Evolutionary conservation across 1,140 invertebrate genomes (phyloP).

Genomic region (Argopecten irradians): DNA sequence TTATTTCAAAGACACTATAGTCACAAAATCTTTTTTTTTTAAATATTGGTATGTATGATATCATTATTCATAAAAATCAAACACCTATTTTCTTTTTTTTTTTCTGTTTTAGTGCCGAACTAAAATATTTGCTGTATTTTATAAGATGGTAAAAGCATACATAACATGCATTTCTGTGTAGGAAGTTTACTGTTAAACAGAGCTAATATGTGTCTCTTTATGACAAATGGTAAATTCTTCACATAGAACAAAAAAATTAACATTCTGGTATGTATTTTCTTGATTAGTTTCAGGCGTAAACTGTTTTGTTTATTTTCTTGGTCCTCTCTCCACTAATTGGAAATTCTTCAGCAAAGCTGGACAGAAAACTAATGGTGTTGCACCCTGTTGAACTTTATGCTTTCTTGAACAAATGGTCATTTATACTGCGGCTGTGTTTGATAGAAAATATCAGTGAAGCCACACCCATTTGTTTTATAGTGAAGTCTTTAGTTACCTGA

Average conservation of each 20-base stretch:
- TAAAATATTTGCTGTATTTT: too few species aligned
- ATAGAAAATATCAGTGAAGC: background rate
- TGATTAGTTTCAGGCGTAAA: background rate
- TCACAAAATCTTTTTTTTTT: too few species aligned
- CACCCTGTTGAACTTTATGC: background rate
- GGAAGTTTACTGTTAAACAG: too few species aligned
- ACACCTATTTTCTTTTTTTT: too few species aligned
- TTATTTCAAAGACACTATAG: too few species aligned
- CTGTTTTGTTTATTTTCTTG: background rate
- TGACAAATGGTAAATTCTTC: background rate
- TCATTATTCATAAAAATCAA: too few species aligned
- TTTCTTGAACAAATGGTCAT: background rate
- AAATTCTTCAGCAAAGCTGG: background rate
- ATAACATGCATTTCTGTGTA: too few species aligned
- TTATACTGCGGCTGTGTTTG: background rate
- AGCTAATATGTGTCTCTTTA: too few species aligned
- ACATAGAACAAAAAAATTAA: background rate
- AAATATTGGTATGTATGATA: too few species aligned
- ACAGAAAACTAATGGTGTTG: background rate
- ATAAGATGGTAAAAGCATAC: too few species aligned
- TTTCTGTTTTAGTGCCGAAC: too few species aligned
- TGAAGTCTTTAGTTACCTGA: background rate
- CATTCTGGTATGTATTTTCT: background rate
- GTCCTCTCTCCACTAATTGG: background rate
- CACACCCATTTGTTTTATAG: conserved; percentile 8